Evolutionary conservation across 2,113 vertebrate species (phyloP), one percentile per base, ranked within the genome.

Genomic region (Thalassarche chlororhynchos): DNA sequence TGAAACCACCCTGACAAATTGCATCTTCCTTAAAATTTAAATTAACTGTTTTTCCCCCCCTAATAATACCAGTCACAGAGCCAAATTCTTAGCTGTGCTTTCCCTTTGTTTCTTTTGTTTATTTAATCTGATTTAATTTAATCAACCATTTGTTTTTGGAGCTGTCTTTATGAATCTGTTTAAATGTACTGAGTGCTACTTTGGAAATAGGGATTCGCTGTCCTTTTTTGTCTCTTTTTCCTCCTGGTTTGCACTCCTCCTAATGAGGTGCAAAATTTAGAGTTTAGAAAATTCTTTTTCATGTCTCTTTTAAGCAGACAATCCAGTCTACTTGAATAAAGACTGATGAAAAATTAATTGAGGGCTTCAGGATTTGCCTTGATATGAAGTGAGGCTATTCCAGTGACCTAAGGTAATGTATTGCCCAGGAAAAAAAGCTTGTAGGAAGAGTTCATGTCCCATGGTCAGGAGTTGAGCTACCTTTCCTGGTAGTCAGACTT

Each of bases 101-200:
- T 90, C 68, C 62, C 38, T 83, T 97, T 96, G 81, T 91, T 94
- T 95, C 77, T 91, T 79, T 91, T 85, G 46, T 91, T 96, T 95
- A 65, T 89, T 93, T 93, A 94, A 95, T 96, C 55, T 91, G 70
- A 93, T 94, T 94, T 94, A 83, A 91, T 94, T 91, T 91, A 94
- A 91, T 85, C 95, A 95, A 40, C 81, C 62, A 77, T 90, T 95
- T 90, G 62, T 29, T 91, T 92, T 85, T 87, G 78, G 66, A 83
- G 46, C 74, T 86, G 70, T 77, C 91, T 77, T 62, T 77, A 58
- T 66, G 81, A 91, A 82, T 92, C 84, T 80, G 61, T 79, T 97
- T 49, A 77, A 85, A 85, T 51, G 23, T n/a, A n/a, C 13, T 49
- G 57, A 89, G 57, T 54, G 21, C 47, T 96, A 51, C 83, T 87